Conservation (phyloP, 1,140 invertebrate species). For the Philopotamus ludificatus region DNA sequence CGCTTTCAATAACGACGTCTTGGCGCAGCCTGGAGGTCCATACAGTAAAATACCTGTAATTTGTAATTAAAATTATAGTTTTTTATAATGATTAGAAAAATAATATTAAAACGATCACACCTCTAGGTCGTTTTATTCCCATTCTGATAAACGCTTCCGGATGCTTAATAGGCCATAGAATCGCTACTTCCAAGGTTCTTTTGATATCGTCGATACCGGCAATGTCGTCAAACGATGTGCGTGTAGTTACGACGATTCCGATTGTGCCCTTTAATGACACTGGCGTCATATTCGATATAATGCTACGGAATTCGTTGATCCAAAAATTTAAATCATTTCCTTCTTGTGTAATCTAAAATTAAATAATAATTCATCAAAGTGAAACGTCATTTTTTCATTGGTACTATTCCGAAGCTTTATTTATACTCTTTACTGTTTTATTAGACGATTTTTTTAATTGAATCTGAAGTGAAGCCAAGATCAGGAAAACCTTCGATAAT, state of each 20-base stretch:
- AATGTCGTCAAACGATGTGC: conserved; percentile 59
- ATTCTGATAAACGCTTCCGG: conserved; percentile 60
- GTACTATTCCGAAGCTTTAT: too few relatives aligned
- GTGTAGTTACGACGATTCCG: conserved; percentile 52
- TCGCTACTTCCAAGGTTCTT: conserved; percentile 59
- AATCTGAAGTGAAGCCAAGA: too few relatives aligned
- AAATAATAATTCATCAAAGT: conserved; percentile 5
- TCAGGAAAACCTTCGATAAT: too few relatives aligned
- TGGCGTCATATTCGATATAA: conserved; percentile 49
- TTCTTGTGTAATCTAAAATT: conserved; percentile 6
- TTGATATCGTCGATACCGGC: conserved; percentile 67
- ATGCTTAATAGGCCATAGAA: conserved; percentile 67
- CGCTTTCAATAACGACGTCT: conserved; percentile 70
- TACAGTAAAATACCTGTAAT: conserved; percentile 65
- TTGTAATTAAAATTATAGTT: too few relatives aligned
- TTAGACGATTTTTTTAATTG: too few relatives aligned
- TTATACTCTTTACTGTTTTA: too few relatives aligned
- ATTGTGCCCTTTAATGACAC: conserved; percentile 58
- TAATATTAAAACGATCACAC: conserved; percentile 42
- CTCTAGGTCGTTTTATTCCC: conserved; percentile 60
- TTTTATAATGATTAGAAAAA: too few relatives aligned
- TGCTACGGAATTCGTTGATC: conserved; percentile 39
- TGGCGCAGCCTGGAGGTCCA: conserved; percentile 76
- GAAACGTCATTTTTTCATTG: too few relatives aligned
- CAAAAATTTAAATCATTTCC: conserved; percentile 37